Conservation (phyloP, 1,140 invertebrate species). For the Aphis gossypii region DNA sequence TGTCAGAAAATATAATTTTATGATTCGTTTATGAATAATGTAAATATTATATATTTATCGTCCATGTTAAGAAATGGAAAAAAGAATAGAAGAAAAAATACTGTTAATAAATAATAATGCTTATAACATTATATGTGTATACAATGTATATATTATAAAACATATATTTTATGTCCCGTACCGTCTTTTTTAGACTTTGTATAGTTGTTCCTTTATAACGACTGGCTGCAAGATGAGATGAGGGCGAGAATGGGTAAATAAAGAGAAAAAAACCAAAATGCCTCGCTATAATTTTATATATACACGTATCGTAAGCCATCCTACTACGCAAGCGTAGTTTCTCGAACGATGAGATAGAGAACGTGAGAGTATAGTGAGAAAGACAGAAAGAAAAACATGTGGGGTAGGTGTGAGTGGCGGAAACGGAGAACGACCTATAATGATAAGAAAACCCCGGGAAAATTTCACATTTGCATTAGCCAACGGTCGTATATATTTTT, state of each 20-base stretch:
- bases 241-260: not conserved
- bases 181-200: not conserved
- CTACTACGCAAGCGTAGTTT: not conserved
- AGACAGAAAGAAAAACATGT: not conserved
- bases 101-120: not conserved
- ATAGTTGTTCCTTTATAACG: not conserved
- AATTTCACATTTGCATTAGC: conserved; percentile 56
- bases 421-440: not conserved
- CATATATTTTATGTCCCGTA: not conserved
- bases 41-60: not conserved
- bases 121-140: not conserved
- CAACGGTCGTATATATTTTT: conserved; percentile 31
- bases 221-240: not conserved
- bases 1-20: not conserved
- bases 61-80: not conserved
- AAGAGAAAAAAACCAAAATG: not conserved
- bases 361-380: not conserved
- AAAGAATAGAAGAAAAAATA: not conserved
- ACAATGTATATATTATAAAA: not conserved
- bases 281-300: not conserved
- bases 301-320: not conserved
- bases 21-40: not conserved
- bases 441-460: conserved; percentile 55
- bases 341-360: not conserved
- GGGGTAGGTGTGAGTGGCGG: not conserved